A percentile compares a stretch with the other conserved stretches of the same genome.
Conservation (phyloP, 2,888 invertebrate species). For the Pyrrhia umbra region DNA sequence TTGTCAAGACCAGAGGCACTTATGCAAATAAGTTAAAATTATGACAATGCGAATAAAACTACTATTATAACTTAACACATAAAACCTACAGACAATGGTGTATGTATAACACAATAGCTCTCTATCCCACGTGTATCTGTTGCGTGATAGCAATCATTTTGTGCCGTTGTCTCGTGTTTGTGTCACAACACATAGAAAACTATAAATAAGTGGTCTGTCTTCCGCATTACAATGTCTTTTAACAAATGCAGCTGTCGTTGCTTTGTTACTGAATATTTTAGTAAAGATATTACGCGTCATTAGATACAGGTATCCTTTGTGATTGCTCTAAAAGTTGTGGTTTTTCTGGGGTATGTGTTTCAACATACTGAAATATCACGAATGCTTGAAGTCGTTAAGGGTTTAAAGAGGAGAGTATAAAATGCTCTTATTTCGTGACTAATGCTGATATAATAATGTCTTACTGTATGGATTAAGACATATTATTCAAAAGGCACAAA, state of each 20-base stretch:
- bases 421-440: too few species aligned
- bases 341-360: too few species aligned
- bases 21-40: not conserved
- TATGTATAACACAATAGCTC: not conserved
- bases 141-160: not conserved
- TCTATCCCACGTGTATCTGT: not conserved
- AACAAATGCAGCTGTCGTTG: not conserved
- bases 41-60: not conserved
- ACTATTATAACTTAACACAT: not conserved
- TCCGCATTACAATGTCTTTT: constrained; percentile 1
- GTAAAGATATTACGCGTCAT: not conserved
- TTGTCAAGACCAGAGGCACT: not conserved
- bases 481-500: too few species aligned
- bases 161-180: not conserved
- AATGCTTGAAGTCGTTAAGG: too few species aligned
- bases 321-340: too few species aligned
- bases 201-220: not conserved
- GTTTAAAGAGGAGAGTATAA: too few species aligned
- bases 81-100: not conserved
- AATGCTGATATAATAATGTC: too few species aligned
- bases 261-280: not conserved
- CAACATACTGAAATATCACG: too few species aligned
- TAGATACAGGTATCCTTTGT: too few species aligned
- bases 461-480: too few species aligned
- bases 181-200: not conserved